Percentiles rank a stretch among this genome's conserved stretches.
Evolutionary conservation across 2,113 vertebrate genomes (phyloP).

Genomic region (Prolemur simus): DNA sequence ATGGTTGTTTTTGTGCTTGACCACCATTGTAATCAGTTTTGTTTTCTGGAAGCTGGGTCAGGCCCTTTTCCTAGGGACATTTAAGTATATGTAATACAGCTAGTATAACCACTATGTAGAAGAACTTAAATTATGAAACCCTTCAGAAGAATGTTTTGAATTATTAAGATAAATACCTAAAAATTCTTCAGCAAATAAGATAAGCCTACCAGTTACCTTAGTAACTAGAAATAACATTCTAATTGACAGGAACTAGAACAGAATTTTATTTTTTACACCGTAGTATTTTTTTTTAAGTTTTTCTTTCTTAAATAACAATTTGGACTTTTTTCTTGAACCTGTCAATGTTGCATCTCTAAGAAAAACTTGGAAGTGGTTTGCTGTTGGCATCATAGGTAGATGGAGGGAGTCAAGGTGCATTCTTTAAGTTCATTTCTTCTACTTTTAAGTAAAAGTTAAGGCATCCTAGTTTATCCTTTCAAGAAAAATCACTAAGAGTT

Average conservation of each 20-base stretch:
- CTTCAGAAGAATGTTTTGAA: slow-evolving; percentile 9
- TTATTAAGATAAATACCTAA: slow-evolving; percentile 28
- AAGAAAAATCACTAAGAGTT: not conserved
- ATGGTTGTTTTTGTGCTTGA: not conserved
- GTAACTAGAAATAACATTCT: slow-evolving; percentile 29
- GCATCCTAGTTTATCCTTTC: not conserved
- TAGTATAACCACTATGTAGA: not conserved
- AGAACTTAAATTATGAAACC: not conserved
- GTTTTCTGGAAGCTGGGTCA: not conserved
- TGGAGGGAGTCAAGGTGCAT: not conserved
- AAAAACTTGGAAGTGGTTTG: not conserved
- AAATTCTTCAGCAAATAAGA: not conserved
- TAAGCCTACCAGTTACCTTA: not conserved
- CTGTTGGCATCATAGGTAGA: not conserved
- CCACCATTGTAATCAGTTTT: not conserved
- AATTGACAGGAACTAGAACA: not conserved
- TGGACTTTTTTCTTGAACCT: not conserved
- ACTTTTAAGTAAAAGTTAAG: not conserved
- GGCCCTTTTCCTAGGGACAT: not conserved
- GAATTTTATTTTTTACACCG: not conserved
- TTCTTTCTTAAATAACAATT: not conserved
- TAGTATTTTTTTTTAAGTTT: not conserved
- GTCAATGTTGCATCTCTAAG: not conserved
- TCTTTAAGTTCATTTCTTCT: slow-evolving; percentile 17
- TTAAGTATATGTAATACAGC: not conserved